Conservation (phyloP, 1,140 invertebrate species). For the Habropoda laboriosa region DNA sequence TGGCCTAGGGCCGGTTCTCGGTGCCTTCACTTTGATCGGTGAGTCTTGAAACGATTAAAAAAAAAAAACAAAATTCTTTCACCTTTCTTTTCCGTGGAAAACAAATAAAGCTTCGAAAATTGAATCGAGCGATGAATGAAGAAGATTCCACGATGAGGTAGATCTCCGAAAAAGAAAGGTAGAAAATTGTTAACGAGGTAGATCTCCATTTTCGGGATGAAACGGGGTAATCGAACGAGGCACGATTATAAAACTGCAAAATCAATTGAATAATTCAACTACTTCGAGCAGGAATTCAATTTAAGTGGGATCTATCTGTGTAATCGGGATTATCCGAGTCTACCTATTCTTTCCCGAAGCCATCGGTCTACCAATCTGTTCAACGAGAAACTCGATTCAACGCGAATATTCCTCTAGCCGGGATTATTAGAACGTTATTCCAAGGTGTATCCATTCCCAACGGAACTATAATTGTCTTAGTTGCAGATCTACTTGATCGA, state of each 20-base stretch:
- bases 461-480: not conserved
- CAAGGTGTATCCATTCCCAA: not conserved
- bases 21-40: slow-evolving; percentile 90
- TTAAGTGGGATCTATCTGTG: not conserved
- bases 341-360: not conserved
- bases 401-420: not conserved
- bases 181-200: too few relatives aligned
- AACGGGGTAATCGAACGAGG: not conserved
- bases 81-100: not conserved
- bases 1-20: slow-evolving; percentile 89
- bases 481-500: not conserved
- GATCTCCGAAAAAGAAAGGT: too few relatives aligned
- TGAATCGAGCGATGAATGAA: too few relatives aligned
- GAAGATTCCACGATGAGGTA: not conserved
- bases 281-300: not conserved
- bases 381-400: not conserved
- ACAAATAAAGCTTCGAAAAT: too few relatives aligned
- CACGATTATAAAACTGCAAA: not conserved
- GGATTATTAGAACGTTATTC: not conserved
- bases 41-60: slow-evolving; percentile 61
- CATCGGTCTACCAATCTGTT: not conserved
- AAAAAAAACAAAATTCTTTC: too few relatives aligned
- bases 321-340: not conserved
- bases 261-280: not conserved
- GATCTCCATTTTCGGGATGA: not conserved